phyloP scores from a whole-genome alignment of 2,888 invertebrate species.

The Diarsia mendica region DNA sequence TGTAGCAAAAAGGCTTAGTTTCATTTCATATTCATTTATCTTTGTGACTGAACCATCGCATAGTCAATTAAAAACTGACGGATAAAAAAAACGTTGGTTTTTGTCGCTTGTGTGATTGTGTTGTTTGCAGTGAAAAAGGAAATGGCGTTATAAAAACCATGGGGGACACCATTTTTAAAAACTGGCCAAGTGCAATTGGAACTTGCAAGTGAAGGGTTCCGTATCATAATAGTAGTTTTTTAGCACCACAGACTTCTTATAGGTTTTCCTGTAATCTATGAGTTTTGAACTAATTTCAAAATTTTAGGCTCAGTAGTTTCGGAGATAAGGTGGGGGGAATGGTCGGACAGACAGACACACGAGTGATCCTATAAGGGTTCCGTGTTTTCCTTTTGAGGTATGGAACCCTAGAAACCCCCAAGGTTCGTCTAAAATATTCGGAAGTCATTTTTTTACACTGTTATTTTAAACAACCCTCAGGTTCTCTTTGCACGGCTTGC shows the following conservation, averaged over 20 bases:
- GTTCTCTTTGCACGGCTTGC: conserved; percentile 14
- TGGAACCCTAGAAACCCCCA: background rate
- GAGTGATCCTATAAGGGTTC: no score
- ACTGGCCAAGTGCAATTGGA: no score
- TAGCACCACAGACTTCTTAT: no score
- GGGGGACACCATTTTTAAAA: conserved; percentile 14
- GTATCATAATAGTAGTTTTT: no score
- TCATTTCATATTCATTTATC: conserved; percentile 69
- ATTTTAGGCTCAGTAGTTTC: no score
- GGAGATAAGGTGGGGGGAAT: no score
- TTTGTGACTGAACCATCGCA: conserved; percentile 66
- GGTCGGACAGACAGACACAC: no score
- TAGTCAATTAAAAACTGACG: conserved; percentile 70
- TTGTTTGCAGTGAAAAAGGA: conserved; percentile 45
- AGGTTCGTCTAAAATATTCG: background rate
- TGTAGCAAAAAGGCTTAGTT: conserved; percentile 64
- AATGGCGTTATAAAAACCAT: conserved; percentile 48
- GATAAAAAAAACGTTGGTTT: conserved; percentile 57
- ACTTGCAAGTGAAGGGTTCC: no score
- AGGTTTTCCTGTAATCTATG: no score
- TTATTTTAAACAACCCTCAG: background rate
- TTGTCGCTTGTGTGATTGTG: conserved; percentile 53
- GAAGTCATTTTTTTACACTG: background rate
- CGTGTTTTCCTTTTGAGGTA: no score
- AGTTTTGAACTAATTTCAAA: no score